A percentile compares a stretch with the other conserved stretches of the same genome.
These are phyloP conservation scores for Andrena trimmerana DNA, from an alignment of 2,888 invertebrate genomes.

Conservation along the genomic window DNA sequence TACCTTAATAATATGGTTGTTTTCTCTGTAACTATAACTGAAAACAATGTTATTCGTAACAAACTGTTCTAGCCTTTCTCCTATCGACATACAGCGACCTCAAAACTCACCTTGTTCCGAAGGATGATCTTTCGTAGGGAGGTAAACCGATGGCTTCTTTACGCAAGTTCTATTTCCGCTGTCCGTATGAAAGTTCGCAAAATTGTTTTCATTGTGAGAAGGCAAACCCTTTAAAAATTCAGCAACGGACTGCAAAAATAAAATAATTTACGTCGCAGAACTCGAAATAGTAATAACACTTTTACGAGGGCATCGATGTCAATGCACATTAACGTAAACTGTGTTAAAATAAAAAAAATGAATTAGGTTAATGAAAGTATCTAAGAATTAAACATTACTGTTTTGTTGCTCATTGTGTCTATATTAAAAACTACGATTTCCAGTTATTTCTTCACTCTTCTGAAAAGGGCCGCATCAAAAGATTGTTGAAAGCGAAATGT, in stretches of 20 bases:
- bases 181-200: conserved; percentile 95
- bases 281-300: background rate
- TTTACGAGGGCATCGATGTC: background rate
- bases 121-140: conserved; percentile 96
- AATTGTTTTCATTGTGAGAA: conserved; percentile 95
- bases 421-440: background rate
- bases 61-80: background rate
- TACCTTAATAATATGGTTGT: conserved; percentile 97
- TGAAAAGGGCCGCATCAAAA: background rate
- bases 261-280: conserved; percentile 8
- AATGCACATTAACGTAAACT: conserved; percentile 16
- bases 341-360: background rate
- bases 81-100: conserved; percentile 66
- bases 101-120: conserved; percentile 93
- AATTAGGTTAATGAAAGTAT: conserved; percentile 6
- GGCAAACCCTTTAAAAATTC: conserved; percentile 97
- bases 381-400: background rate
- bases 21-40: conserved; percentile 98
- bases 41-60: conserved; percentile 80
- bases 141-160: conserved; percentile 95
- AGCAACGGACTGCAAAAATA: conserved; percentile 91
- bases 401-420: background rate
- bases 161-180: conserved; percentile 92
- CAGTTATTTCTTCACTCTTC: background rate
- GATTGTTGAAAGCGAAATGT: background rate